These are phyloP conservation scores for fruit fly (Drosophila melanogaster) DNA, from an alignment of 1,140 invertebrate species.

Conservation along the genomic window DNA sequence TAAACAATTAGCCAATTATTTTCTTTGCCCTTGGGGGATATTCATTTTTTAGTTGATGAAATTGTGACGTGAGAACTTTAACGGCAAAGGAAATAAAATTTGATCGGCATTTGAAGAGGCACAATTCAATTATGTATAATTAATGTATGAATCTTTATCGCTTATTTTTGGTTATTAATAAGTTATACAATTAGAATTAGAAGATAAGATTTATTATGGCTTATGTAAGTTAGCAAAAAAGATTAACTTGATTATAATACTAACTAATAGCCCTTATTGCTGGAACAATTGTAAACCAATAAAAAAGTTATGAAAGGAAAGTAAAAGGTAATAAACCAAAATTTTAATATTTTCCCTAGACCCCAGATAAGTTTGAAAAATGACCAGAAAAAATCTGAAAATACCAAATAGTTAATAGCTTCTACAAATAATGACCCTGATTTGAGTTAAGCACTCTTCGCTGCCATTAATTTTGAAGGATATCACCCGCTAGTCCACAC, in stretches of 20 bases:
- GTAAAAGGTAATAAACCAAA: too few relatives aligned
- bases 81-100: too few relatives aligned
- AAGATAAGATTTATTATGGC: too few relatives aligned
- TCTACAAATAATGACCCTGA: conserved; percentile 32
- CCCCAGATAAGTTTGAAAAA: conserved; percentile 13
- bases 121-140: too few relatives aligned
- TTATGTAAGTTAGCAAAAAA: too few relatives aligned
- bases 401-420: conserved; percentile 27
- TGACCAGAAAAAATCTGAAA: conserved; percentile 9
- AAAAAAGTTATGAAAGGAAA: too few relatives aligned
- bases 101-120: not conserved
- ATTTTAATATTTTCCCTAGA: not conserved
- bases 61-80: conserved; percentile 2
- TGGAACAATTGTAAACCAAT: too few relatives aligned
- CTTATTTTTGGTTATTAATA: too few relatives aligned
- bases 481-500: conserved; percentile 20
- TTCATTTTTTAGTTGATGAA: conserved; percentile 18
- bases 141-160: too few relatives aligned
- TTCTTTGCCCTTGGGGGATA: conserved; percentile 1
- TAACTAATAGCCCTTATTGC: too few relatives aligned
- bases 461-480: conserved; percentile 36
- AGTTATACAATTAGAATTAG: too few relatives aligned
- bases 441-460: conserved; percentile 26
- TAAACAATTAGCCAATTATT: conserved; percentile 24
- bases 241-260: too few relatives aligned